Percentiles rank a stretch among this genome's conserved stretches.
phyloP scores from a whole-genome alignment of 1,140 invertebrate species.

The Caerostris extrusa region DNA sequence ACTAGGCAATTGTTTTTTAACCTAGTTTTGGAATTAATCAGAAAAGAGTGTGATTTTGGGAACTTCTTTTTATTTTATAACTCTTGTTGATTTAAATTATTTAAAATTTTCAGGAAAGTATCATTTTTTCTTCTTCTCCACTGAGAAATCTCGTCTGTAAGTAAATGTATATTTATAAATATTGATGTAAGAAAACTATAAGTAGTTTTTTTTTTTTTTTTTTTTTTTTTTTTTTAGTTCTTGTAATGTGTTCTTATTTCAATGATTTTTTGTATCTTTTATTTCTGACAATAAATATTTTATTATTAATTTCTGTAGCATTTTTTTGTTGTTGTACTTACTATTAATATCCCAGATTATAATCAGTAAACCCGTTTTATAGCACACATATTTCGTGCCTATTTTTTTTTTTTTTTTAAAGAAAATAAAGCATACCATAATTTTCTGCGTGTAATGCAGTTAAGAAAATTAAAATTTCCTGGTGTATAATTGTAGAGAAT shows the following conservation, averaged over 20 bases:
- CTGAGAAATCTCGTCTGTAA: slow-evolving; percentile 5
- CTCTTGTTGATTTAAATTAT: not conserved
- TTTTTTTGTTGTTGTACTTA: not conserved
- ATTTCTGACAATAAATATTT: slow-evolving; percentile 53
- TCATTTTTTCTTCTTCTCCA: not conserved
- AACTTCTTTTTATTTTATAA: not conserved
- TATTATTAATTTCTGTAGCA: not conserved
- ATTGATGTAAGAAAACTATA: slow-evolving; percentile 8
- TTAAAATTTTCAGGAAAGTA: not conserved
- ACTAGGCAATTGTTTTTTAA: not conserved
- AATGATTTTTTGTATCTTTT: slow-evolving; percentile 37
- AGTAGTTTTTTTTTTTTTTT: not conserved
- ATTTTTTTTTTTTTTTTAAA: no score
- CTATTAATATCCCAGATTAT: no score
- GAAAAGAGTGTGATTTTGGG: not conserved
- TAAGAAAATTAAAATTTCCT: no score
- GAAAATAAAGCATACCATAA: no score
- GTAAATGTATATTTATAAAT: slow-evolving; percentile 67
- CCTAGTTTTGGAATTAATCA: not conserved
- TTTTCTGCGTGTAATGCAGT: no score
- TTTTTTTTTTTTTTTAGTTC: slow-evolving; percentile 17
- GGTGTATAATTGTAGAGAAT: no score
- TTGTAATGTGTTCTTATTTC: slow-evolving; percentile 42
- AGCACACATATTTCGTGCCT: no score
- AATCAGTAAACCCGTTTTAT: no score